Conservation (phyloP, 2,797 vertebrate species). For the Hyperoplus lanceolatus region DNA sequence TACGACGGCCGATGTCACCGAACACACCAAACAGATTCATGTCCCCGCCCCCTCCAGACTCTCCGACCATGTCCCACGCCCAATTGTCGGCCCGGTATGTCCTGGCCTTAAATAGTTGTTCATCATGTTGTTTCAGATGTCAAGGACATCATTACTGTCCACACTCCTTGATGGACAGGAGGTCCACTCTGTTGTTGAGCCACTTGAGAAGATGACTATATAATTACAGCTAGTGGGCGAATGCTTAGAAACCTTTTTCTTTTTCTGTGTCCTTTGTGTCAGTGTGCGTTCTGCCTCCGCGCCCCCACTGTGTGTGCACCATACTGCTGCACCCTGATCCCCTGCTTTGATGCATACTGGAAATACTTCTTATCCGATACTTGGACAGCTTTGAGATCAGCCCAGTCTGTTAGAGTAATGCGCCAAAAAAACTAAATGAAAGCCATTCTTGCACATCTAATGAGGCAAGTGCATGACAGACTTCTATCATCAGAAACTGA, state of each 20-base stretch:
- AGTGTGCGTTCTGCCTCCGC: constrained; percentile 9
- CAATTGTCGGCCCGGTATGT: no score
- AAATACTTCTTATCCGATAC: constrained; percentile 27
- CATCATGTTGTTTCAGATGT: neutral
- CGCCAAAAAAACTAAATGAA: constrained; percentile 34
- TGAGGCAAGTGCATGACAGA: neutral
- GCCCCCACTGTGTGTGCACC: constrained; percentile 4
- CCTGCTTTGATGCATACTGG: constrained; percentile 28
- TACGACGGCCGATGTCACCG: no score
- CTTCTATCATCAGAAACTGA: constrained; percentile 19
- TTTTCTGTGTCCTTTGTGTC: constrained; percentile 35
- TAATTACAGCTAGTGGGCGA: constrained; percentile 76
- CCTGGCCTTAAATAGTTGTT: no score
- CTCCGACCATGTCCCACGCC: no score
- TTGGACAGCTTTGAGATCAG: neutral
- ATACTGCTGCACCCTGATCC: constrained; percentile 12
- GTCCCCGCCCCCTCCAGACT: no score
- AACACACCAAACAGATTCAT: no score
- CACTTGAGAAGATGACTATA: constrained; percentile 69
- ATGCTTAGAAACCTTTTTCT: constrained; percentile 36
- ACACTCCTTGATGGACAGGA: constrained; percentile 33
- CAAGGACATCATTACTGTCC: constrained; percentile 4
- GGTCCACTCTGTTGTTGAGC: constrained; percentile 47
- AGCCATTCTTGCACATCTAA: constrained; percentile 13
- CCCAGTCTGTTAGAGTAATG: constrained; percentile 24